Base-by-base conservation (phyloP, 2,888 invertebrate species). In the Coelopa pilipes region DNA sequence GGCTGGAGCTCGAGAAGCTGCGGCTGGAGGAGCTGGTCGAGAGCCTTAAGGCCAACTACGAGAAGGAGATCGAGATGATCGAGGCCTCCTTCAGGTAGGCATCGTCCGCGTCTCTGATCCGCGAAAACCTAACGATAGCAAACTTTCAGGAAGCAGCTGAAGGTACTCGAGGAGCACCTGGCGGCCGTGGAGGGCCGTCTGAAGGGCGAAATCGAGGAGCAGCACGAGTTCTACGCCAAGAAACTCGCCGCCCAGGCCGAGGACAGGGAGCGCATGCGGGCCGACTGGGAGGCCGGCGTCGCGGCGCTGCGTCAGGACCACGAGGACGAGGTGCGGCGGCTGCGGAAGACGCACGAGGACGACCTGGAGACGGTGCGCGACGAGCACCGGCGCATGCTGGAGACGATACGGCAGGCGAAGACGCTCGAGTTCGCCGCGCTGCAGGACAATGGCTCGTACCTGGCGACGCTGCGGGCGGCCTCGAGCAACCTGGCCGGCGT, bases 51-150 rank as follows among this genome's bases (percentile, higher is more conserved):
- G 81, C 82, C 5, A 87, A 87, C 78, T 86, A 87, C 75, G 88
- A 88, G 66, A 85, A 84, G 59, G 88, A 88, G 76, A 83, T 88
- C n/a, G 83, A 85, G 62, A 79, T 88, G 76, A 82, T 88, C n/a
- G 87, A 88, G 57, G 80, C 76, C 13, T 86, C 88, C 1, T 86
- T 87, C 73, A 87, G 84, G 88, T 87, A 75, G 81, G 78, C n/a
- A n/a, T 7, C 34, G 34, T 34, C 34, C 34, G 34, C 34, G 34
- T 34, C 34, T 34, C 7, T 34, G 34, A n/a, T 34, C 34, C n/a
- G 3, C 53, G 10, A 15, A 7, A 2, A 53, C 13, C 53, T 34
- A 34, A 34, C 34, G 34, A 34, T 34, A 4, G 34, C 34, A n/a
- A n/a, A 66, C 49, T 70, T 73, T 13, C 24, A 87, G 87, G 73